phyloP scores from a whole-genome alignment of 2,797 vertebrate species.

The Alfaro cultratus region DNA sequence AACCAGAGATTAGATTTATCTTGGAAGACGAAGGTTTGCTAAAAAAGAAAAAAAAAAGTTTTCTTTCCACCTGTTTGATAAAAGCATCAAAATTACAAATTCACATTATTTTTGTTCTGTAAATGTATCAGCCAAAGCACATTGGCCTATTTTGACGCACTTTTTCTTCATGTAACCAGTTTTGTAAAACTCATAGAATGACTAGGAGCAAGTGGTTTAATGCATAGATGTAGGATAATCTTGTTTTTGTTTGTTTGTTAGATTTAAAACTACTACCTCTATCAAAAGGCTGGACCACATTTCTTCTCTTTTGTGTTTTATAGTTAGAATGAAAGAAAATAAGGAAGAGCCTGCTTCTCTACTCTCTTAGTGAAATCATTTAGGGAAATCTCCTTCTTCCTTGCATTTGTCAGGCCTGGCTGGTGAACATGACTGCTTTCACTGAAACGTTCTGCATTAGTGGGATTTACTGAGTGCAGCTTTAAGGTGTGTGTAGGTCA shows the following conservation, averaged over 20 bases:
- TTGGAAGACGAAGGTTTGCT: neutral
- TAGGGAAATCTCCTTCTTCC: neutral
- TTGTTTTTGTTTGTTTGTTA: neutral
- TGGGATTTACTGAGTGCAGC: conserved; percentile 38
- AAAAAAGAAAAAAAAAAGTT: neutral
- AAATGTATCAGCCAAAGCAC: neutral
- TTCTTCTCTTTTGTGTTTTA: neutral
- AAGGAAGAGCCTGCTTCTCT: neutral
- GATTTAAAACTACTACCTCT: conserved; percentile 6
- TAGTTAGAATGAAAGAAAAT: neutral
- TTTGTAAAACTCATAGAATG: neutral
- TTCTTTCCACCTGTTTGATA: neutral
- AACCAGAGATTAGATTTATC: neutral
- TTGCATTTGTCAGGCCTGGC: neutral
- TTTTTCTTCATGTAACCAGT: neutral
- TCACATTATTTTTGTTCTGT: neutral
- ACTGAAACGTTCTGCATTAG: neutral
- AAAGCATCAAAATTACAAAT: neutral
- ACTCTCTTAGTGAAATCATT: neutral
- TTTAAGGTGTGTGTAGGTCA: conserved; percentile 37
- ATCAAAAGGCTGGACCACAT: neutral
- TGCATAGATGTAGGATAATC: neutral
- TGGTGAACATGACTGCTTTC: neutral
- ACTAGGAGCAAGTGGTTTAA: neutral
- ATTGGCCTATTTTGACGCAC: neutral